These are phyloP conservation scores for Perithous albicinctus DNA, from an alignment of 2,888 invertebrate genomes.

Conservation along the genomic window DNA sequence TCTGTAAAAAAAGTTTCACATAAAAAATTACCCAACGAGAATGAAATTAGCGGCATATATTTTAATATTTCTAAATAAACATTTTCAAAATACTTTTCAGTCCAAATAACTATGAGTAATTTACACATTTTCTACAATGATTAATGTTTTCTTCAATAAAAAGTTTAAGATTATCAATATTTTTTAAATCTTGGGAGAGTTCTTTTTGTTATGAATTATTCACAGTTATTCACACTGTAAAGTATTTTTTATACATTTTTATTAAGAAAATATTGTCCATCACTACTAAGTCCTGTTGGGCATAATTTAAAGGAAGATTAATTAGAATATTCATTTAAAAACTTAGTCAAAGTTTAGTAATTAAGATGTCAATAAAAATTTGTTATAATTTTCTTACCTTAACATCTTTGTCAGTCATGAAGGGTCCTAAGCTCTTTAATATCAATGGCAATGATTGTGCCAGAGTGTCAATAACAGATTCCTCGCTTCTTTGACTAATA, in stretches of 20 bases:
- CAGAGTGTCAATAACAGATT: slow-evolving; percentile 89
- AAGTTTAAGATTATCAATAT: too few species aligned
- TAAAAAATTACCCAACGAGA: neutral
- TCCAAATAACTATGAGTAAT: neutral
- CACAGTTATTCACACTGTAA: too few species aligned
- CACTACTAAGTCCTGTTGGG: neutral
- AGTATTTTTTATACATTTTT: neutral
- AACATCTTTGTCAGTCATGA: slow-evolving; percentile 90
- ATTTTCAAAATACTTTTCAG: neutral
- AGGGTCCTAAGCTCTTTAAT: slow-evolving; percentile 88
- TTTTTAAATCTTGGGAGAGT: too few species aligned
- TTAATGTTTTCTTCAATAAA: too few species aligned
- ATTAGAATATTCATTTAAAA: neutral
- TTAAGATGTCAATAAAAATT: neutral
- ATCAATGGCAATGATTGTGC: slow-evolving; percentile 88
- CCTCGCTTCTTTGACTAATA: slow-evolving; percentile 90
- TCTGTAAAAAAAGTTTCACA: slow-evolving; percentile 54
- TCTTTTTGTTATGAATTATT: too few species aligned
- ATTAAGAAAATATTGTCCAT: too few species aligned
- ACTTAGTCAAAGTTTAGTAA: neutral
- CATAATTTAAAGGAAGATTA: neutral
- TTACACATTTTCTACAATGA: too few species aligned
- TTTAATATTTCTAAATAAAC: neutral
- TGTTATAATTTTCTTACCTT: slow-evolving; percentile 85
- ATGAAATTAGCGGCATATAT: neutral